Evolutionary conservation across 2,888 invertebrate species (phyloP), one percentile per base, ranked within the genome.

Genomic region (Tethea ocularis): DNA sequence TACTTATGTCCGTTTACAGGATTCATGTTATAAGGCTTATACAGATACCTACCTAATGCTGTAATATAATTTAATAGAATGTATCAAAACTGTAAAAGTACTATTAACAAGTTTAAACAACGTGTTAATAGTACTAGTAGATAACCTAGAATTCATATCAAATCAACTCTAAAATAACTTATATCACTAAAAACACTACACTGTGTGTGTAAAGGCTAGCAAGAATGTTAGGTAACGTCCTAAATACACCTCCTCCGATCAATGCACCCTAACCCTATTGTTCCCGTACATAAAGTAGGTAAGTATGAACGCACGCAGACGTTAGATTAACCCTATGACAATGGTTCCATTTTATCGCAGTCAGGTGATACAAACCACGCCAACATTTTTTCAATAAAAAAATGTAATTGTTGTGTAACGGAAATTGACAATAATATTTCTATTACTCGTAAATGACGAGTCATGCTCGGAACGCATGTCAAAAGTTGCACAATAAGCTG

Each of bases 401-500:
- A 46, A 20, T 41, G 41, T 17, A n/a, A 15, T 17, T 7, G 17
- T 41, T 17, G 17, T 41, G 41, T 41, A 17, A 41, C 36, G 36
- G 1, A 17, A 17, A 15, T 15, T 38, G 1, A 38, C 15, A 38
- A 38, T n/a, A 38, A 17, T 11, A 36, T 36, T 2, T 36, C 5
- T 17, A 8, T 17, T 17, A 17, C 7, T 15, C 17, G 1, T 36
- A 38, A 38, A n/a, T 38, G n/a, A 17, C 41, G 8, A 41, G 7
- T 41, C 6, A 17, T 8, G 7, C 20, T 20, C 20, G 17, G n/a
- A 17, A 41, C 7, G 46, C 20, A 46, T 2, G 10, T 38, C 38
- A n/a, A 15, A 38, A 53, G 24, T 53, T 51, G 46, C 60, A 38
- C 41, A 38, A 15, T n/a, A n/a, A 38, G n/a, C 38, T 38, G n/a